phyloP scores from a whole-genome alignment of 2,888 invertebrate species.

The Brenthis daphne region DNA sequence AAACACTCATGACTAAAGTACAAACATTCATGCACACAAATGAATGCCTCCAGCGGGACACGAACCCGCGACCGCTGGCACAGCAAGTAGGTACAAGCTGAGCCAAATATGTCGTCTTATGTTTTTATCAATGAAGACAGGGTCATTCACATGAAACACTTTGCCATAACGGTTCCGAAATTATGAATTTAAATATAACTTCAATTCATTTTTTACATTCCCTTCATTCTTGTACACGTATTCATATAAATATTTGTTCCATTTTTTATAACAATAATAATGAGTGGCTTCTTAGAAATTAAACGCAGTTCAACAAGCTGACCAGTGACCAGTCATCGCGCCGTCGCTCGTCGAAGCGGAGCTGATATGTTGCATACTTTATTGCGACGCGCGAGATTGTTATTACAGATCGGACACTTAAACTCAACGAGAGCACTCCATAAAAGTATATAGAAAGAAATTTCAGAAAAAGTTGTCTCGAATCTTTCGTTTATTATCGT shows the following conservation, averaged over 20 bases:
- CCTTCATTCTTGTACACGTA: neutral
- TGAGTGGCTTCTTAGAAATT: neutral
- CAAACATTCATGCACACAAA: no score
- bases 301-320: no score
- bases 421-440: slow-evolving; percentile 1
- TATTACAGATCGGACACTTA: neutral
- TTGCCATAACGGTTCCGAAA: no score
- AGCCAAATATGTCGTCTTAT: no score
- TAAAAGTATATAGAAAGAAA: slow-evolving; percentile 16
- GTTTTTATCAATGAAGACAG: no score
- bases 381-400: neutral
- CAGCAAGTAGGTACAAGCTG: no score
- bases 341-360: neutral
- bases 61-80: no score
- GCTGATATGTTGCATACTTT: slow-evolving; percentile 5
- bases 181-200: no score
- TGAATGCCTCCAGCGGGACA: no score
- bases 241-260: neutral
- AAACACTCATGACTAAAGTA: no score
- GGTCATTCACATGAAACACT: no score
- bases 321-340: no score
- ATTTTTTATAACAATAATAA: neutral
- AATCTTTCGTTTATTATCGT: slow-evolving; percentile 26
- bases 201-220: neutral
- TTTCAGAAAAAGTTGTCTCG: slow-evolving; percentile 22